These are phyloP conservation scores for Malaclemys terrapin DNA, from an alignment of 2,113 vertebrate species.

Conservation along the genomic window DNA sequence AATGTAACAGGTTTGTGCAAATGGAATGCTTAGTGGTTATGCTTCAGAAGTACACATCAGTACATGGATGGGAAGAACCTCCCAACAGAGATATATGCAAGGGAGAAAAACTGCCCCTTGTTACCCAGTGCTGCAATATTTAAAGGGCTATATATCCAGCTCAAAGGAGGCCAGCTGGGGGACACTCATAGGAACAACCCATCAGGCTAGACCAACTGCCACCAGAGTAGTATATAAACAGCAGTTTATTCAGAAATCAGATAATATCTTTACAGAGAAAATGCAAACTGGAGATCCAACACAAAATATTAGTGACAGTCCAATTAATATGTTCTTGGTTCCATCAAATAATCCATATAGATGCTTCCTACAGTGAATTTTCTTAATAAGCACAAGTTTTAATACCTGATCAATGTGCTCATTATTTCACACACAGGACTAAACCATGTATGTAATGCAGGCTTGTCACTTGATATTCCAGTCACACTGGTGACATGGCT, in stretches of 20 bases:
- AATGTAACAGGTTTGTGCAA: not conserved
- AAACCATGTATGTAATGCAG: not conserved
- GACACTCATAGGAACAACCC: not conserved
- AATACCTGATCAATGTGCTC: constrained; percentile 30
- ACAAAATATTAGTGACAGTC: constrained; percentile 63
- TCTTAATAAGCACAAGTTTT: constrained; percentile 43
- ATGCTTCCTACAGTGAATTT: constrained; percentile 28
- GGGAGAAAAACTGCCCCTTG: not conserved
- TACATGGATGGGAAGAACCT: not conserved
- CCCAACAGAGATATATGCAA: not conserved
- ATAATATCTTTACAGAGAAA: not conserved
- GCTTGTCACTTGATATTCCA: constrained; percentile 70
- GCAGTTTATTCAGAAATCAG: constrained; percentile 15
- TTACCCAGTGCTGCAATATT: not conserved
- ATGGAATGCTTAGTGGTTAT: not conserved
- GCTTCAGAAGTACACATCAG: not conserved
- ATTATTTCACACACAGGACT: constrained; percentile 26
- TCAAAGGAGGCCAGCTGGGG: not conserved
- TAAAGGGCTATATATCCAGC: not conserved
- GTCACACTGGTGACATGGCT: constrained; percentile 56
- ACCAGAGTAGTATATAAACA: not conserved
- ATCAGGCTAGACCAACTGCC: not conserved
- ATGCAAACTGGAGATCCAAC: constrained; percentile 46
- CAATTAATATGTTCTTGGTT: constrained; percentile 23
- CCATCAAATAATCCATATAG: not conserved